Evolutionary conservation across 1,140 invertebrate species (phyloP).

Genomic region (Tribolium castaneum): DNA sequence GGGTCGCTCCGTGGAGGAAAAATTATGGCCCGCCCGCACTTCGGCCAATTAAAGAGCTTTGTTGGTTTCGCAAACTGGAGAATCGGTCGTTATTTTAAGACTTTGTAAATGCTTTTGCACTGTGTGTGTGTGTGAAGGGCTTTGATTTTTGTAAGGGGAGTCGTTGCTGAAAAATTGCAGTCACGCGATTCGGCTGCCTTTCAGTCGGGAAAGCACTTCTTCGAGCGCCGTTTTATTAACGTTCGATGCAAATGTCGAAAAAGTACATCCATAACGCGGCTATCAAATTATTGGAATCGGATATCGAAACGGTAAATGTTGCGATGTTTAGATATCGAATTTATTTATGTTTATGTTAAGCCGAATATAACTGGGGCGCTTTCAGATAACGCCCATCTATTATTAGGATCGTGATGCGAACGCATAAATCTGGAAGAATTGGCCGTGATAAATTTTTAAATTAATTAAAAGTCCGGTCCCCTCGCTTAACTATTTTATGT

Average conservation of each 20-base stretch:
- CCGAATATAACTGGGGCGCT: conserved; percentile 6
- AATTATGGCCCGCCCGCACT: neutral
- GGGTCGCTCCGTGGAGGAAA: neutral
- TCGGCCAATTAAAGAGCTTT: neutral
- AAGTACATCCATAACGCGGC: conserved; percentile 8
- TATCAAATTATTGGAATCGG: conserved; percentile 9
- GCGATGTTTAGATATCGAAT: conserved; percentile 8
- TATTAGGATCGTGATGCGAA: conserved; percentile 10
- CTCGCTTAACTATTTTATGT: too few species aligned
- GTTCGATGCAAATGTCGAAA: neutral
- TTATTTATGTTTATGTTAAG: conserved; percentile 13
- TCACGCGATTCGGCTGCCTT: conserved; percentile 1
- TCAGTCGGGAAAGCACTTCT: conserved; percentile 7
- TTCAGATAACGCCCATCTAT: conserved; percentile 19
- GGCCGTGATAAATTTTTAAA: conserved; percentile 6
- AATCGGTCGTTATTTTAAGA: neutral
- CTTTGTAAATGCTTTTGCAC: neutral
- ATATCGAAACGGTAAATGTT: neutral
- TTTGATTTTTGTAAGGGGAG: neutral
- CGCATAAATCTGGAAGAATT: conserved; percentile 1
- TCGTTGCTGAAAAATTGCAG: neutral
- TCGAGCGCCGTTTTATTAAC: neutral
- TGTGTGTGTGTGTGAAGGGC: neutral
- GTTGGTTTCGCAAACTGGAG: neutral
- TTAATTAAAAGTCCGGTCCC: conserved; percentile 3